A percentile compares a stretch with the other conserved stretches of the same genome.
These are phyloP conservation scores for Drosophila subobscura DNA, from an alignment of 1,140 invertebrate genomes.

Conservation along the genomic window DNA sequence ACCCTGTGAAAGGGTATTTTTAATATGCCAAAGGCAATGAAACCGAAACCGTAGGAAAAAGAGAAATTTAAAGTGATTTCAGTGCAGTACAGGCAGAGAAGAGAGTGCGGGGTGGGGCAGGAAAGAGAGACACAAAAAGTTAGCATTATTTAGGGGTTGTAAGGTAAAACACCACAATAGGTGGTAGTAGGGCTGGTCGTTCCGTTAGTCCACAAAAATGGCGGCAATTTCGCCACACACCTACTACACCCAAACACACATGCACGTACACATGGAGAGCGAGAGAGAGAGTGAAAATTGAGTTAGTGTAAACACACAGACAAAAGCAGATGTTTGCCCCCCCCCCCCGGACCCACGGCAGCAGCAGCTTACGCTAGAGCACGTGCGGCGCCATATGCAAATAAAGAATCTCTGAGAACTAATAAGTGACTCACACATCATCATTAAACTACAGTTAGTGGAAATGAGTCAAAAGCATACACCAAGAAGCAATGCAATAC, in stretches of 20 bases:
- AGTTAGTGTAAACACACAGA: too few relatives aligned
- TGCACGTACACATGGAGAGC: too few relatives aligned
- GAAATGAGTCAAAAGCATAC: conserved; percentile 29
- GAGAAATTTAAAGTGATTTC: conserved; percentile 21
- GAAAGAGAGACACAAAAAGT: conserved; percentile 33
- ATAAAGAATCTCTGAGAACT: conserved; percentile 32
- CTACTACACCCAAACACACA: too few relatives aligned
- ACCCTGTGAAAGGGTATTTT: neutral
- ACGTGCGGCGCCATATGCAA: conserved; percentile 30
- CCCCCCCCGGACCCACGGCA: neutral
- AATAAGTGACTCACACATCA: conserved; percentile 44
- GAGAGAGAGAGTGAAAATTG: too few relatives aligned
- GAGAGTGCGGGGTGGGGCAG: conserved; percentile 4
- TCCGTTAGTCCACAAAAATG: conserved; percentile 34
- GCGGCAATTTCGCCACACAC: conserved; percentile 30
- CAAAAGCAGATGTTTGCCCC: too few relatives aligned
- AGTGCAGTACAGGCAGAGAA: neutral
- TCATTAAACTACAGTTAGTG: conserved; percentile 26
- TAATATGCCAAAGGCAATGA: conserved; percentile 57
- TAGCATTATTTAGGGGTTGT: conserved; percentile 73
- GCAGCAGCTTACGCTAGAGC: conserved; percentile 5
- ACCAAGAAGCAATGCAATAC: conserved; percentile 36
- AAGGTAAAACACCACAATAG: conserved; percentile 16
- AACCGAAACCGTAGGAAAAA: conserved; percentile 75
- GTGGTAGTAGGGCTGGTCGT: conserved; percentile 6